A percentile compares a stretch with the other conserved stretches of the same genome.
Conservation (phyloP, 2,113 vertebrate genomes). For the Proteles cristata region DNA sequence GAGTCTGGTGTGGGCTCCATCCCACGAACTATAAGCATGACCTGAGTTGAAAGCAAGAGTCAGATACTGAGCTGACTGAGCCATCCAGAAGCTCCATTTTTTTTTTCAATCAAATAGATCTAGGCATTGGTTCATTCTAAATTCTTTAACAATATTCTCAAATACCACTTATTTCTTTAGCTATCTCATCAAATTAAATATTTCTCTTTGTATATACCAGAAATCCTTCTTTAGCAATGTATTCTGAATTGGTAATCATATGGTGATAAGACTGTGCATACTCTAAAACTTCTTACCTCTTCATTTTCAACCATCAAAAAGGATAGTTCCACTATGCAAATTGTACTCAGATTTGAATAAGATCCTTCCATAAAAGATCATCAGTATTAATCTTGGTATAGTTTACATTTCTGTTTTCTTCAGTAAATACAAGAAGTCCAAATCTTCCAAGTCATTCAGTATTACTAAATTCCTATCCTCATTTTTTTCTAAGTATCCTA, state of each 20-base stretch:
- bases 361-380: neutral
- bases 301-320: neutral
- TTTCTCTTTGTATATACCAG: neutral
- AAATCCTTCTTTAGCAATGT: neutral
- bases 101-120: neutral
- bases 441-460: neutral
- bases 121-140: neutral
- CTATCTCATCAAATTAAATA: neutral
- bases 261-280: neutral
- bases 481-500: neutral
- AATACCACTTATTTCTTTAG: neutral
- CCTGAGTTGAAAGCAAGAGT: too few species aligned
- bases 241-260: constrained; percentile 19
- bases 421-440: neutral
- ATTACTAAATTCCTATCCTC: neutral
- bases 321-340: neutral
- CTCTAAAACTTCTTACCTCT: neutral
- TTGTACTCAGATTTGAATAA: neutral
- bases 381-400: neutral
- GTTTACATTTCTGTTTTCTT: neutral
- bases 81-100: too few species aligned
- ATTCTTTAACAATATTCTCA: neutral
- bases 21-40: too few species aligned
- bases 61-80: too few species aligned
- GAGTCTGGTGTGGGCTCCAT: too few species aligned